Evolutionary conservation across 2,797 vertebrate species (phyloP), one percentile per base, ranked within the genome.

Genomic region (Sibirionetta formosa): DNA sequence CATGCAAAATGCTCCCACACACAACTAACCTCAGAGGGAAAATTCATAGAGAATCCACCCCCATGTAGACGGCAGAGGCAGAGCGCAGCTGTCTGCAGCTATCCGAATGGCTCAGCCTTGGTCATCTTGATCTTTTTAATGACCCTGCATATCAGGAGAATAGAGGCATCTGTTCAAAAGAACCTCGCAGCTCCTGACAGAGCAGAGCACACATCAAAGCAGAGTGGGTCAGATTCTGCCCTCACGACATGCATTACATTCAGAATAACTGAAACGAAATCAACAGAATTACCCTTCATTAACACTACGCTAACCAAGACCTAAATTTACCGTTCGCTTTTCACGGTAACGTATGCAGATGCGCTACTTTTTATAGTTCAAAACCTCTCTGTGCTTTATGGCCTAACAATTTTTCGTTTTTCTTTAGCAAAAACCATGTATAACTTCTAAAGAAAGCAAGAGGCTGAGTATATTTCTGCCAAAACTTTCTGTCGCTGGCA

Each of bases 81-180:
- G 60, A 81, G 75, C 7, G 0, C 93, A 96, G 95, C 96, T 94
- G 95, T 94, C 96, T 93, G 93, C 93, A 95, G 77, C 93, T 78
- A 78, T 89, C 83, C 2, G 0, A 95, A 54, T 13, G 36, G 86
- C 93, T 95, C 93, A 82, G 88, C 60, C 90, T 96, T 96, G 94
- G 93, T 96, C 96, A 96, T 96, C 96, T 96, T 96, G 93, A 96
- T 96, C 96, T 95, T 94, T 97, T 95, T 95, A 94, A 96, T 93
- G 95, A 95, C 95, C 94, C 33, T 0, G 2, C 15, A 0, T 95
- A 93, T 96, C 95, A 93, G 93, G 13, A 6, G 91, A 94, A 85
- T 51, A 94, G 75, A 88, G 93, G 94, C 93, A 94, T 96, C 96
- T 94, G 96, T 92, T 96, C 96, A 91, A 95, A 95, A 93, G 88